Percentiles rank a stretch among this genome's conserved stretches.
These are phyloP conservation scores for Trichomycterus rosablanca DNA, from an alignment of 2,113 vertebrate genomes.

Conservation along the genomic window DNA sequence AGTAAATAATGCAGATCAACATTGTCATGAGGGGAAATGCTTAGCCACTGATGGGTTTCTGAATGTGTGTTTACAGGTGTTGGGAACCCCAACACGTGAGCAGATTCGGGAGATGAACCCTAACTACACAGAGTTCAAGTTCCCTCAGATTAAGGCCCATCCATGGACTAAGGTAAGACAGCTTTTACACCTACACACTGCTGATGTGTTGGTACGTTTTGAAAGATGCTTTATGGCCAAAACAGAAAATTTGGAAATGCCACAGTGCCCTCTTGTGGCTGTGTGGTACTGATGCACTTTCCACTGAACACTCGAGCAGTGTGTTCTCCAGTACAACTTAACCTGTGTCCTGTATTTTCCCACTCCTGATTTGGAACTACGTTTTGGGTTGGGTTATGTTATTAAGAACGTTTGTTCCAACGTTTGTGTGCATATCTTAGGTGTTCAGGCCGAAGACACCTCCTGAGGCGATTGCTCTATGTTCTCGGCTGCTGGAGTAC, in stretches of 20 bases:
- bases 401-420: no score
- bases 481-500: conserved; percentile 96
- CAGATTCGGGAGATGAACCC: conserved; percentile 99
- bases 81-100: conserved; percentile 95
- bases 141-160: conserved; percentile 99
- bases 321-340: no score
- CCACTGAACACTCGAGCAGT: neutral
- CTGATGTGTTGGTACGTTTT: neutral
- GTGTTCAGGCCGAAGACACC: conserved; percentile 97
- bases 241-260: neutral
- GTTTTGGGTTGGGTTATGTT: no score
- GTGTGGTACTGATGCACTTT: neutral
- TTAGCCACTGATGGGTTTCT: no score
- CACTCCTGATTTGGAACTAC: no score
- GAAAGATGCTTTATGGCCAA: neutral
- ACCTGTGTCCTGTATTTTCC: neutral
- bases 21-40: no score
- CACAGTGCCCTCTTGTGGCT: conserved; percentile 20
- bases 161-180: conserved; percentile 99
- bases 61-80: conserved; percentile 75
- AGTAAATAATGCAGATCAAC: no score
- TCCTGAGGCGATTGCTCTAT: conserved; percentile 93
- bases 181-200: conserved; percentile 53
- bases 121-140: conserved; percentile 99
- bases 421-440: conserved; percentile 54